Evolutionary conservation across 2,797 vertebrate genomes (phyloP), one percentile per base, ranked within the genome.

Genomic region (Sarcoramphus papa): DNA sequence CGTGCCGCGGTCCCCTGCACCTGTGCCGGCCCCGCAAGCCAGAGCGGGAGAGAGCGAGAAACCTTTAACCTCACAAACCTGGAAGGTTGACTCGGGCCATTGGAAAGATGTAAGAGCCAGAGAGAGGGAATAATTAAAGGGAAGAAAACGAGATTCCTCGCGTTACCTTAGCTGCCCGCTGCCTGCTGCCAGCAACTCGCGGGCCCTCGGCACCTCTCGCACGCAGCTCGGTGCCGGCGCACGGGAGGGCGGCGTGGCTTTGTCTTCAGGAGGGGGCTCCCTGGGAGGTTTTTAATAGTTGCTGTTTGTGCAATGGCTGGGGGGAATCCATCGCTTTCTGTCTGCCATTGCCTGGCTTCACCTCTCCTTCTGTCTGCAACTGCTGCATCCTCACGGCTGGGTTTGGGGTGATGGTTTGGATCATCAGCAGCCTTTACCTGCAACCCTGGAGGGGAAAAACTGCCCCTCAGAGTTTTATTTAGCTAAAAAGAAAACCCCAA

Each of bases 281-380:
- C 97, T 48, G 12, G 86, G 96, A 85, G 95, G 91, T 72, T 97
- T 95, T 92, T 94, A 94, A 90, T 90, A 81, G 91, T 77, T 92
- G 60, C 94, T 95, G 85, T 94, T 95, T 83, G 84, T 92, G 91
- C 78, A 25, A 18, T 54, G 21, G 75, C 28, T 92, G 83, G 80
- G 85, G 81, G 79, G 76, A 91, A 92, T 96, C 90, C 88, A 33
- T 77, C 3, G 14, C 77, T 75, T 90, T 86, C 75, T 65, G 48
- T 76, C 90, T 43, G 21, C 76, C 86, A 14, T 88, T 68, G 51
- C 91, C 82, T 97, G 95, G 91, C 84, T 73, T 96, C 79, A 60
- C 92, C 76, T 93, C 78, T 93, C 74, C 90, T 96, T 74, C 95
- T 47, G 68, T 77, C 48, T 14, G 48, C 92, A 91, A 14, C 92